Evolutionary conservation across 2,888 invertebrate species (phyloP).

Genomic region (Alentia gelatinosa): DNA sequence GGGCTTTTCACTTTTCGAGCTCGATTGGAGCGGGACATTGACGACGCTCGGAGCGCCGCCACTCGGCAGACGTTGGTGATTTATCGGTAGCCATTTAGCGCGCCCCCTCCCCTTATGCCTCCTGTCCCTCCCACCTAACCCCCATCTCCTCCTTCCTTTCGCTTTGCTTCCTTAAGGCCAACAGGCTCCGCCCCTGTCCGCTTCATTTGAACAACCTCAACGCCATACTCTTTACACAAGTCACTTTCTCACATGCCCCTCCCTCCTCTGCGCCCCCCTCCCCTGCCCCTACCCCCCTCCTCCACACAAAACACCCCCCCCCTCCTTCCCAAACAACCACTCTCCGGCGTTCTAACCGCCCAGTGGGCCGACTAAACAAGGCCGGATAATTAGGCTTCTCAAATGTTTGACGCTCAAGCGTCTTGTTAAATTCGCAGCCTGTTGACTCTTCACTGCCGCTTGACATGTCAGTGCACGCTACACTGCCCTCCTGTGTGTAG

Average conservation of each 20-base stretch:
- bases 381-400: constrained; percentile 6
- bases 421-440: constrained; percentile 35
- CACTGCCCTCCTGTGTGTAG: neutral
- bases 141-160: neutral
- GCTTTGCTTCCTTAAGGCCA: neutral
- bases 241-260: constrained; percentile 25
- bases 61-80: constrained; percentile 36
- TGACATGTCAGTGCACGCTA: neutral
- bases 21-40: constrained; percentile 24
- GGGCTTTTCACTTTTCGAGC: constrained; percentile 43
- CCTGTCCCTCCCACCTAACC: neutral
- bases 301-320: neutral
- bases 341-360: neutral
- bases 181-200: neutral
- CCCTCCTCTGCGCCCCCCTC: neutral
- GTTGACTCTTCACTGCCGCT: neutral
- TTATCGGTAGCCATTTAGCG: constrained; percentile 29
- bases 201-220: constrained; percentile 22
- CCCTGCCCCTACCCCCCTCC: neutral
- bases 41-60: constrained; percentile 32
- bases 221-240: constrained; percentile 32
- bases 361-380: neutral
- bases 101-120: neutral
- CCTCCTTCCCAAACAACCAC: neutral
- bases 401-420: constrained; percentile 23